Percentiles rank a stretch among this genome's conserved stretches.
Conservation (phyloP, 1,140 invertebrate species). For the Sitobion miscanthi region DNA sequence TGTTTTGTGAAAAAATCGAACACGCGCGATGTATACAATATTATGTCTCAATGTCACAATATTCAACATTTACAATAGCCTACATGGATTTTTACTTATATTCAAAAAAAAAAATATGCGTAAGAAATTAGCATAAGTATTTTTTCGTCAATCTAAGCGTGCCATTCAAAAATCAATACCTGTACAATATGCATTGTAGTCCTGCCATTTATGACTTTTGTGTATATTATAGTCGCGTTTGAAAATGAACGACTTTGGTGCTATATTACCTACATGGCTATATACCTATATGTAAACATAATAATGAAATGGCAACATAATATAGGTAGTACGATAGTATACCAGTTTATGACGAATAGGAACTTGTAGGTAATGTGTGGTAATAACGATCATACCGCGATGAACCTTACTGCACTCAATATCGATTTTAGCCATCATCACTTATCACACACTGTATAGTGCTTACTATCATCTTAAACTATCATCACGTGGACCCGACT, state of each 20-base stretch:
- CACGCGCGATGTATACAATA: background rate
- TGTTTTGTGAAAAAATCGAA: background rate
- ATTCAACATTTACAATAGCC: background rate
- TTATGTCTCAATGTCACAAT: conserved; percentile 18
- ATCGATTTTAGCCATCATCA: background rate
- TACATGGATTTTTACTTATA: background rate
- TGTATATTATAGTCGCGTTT: background rate
- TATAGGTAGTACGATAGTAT: background rate
- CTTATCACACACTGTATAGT: background rate
- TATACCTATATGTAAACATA: background rate
- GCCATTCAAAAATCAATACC: background rate
- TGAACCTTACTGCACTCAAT: background rate
- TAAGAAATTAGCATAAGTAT: background rate
- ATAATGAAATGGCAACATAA: background rate
- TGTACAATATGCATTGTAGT: background rate
- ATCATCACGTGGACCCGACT: background rate
- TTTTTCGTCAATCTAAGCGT: background rate
- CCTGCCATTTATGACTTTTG: background rate
- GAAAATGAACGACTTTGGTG: background rate
- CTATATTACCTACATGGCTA: background rate
- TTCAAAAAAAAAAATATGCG: background rate
- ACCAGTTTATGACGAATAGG: background rate
- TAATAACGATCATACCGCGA: background rate
- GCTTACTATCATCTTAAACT: background rate
- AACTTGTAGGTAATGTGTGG: background rate